Evolutionary conservation across 1,140 invertebrate species (phyloP), one percentile per base, ranked within the genome.

Genomic region (Cecropterus lyciades): DNA sequence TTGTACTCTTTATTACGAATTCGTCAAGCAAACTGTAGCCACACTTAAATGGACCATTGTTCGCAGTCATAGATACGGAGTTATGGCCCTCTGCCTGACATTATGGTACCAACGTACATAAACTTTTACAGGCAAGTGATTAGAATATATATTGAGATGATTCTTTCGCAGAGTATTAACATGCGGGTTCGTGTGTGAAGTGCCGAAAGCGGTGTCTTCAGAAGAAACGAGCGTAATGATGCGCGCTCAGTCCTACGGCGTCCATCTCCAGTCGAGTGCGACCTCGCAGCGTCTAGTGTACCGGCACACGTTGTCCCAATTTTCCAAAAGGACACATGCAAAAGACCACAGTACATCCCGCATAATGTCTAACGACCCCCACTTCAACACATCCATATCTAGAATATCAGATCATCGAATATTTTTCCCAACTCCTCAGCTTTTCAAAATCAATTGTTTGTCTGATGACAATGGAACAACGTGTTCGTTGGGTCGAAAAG

Each of bases 121-220:
- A 13, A n/a, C n/a, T 13, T 43, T 43, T 11, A 3, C 20, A 27
- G 0, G 0, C 17, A 15, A n/a, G 11, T 37, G 24, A 20, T 15
- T 14, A 33, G 13, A 52, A 10, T 49, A 24, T 14, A 15, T 7
- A 45, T 27, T 0, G 8, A 79, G 33, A 11, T 64, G 40, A 56
- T 10, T 59, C 57, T 59, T n/a, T 82, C 70, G 17, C 75, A 93
- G 88, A 16, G 37, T 93, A n/a, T 82, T 91, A 76, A 90, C 93
- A 13, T 94, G 93, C 70, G 95, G 95, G 16, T 95, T 94, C 72
- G 79, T 92, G 42, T 95, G 95, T 75, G 92, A 93, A 33, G 71
- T 93, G n/a, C 86, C 84, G 37, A 70, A 72, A 20, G 78, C 92
- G 48, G 57, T 91, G 17, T 73, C 78, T n/a, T 74, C 88, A 48